These are phyloP conservation scores for Cavia aperea DNA, from an alignment of 2,113 vertebrate genomes.

Conservation along the genomic window DNA sequence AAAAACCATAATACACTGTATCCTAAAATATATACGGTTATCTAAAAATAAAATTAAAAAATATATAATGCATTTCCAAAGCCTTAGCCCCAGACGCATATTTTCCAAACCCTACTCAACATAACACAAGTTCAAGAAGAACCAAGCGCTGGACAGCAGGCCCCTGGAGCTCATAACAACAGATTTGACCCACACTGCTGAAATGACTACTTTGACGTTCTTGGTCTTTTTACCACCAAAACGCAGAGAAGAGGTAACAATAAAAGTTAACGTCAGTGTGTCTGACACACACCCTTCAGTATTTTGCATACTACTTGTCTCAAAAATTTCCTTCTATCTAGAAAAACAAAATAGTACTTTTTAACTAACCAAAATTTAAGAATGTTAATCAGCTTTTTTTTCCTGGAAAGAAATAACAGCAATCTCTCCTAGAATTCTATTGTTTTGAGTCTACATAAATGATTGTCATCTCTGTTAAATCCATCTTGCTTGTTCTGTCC, in stretches of 20 bases:
- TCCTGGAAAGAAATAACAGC: neutral
- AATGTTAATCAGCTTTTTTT: neutral
- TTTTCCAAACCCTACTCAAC: slow-evolving; percentile 13
- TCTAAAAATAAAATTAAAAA: neutral
- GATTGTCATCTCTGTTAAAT: neutral
- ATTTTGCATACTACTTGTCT: neutral
- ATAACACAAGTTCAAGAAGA: slow-evolving; percentile 25
- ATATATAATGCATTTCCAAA: neutral
- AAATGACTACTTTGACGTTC: neutral
- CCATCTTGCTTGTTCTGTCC: neutral
- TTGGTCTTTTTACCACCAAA: slow-evolving; percentile 3
- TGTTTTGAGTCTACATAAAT: neutral
- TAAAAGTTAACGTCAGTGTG: neutral
- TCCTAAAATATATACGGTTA: neutral
- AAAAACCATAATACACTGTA: neutral
- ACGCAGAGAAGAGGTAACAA: slow-evolving; percentile 7
- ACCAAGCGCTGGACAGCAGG: neutral
- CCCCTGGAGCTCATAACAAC: neutral
- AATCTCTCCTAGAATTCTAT: neutral
- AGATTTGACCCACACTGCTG: slow-evolving; percentile 35
- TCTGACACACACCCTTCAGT: neutral
- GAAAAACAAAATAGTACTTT: slow-evolving; percentile 15
- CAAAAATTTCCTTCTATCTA: neutral
- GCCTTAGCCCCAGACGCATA: neutral
- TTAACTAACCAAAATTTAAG: slow-evolving; percentile 11